A percentile compares a stretch with the other conserved stretches of the same genome.
Evolutionary conservation across 2,888 invertebrate genomes (phyloP).

Genomic region (Panzeria rudis): DNA sequence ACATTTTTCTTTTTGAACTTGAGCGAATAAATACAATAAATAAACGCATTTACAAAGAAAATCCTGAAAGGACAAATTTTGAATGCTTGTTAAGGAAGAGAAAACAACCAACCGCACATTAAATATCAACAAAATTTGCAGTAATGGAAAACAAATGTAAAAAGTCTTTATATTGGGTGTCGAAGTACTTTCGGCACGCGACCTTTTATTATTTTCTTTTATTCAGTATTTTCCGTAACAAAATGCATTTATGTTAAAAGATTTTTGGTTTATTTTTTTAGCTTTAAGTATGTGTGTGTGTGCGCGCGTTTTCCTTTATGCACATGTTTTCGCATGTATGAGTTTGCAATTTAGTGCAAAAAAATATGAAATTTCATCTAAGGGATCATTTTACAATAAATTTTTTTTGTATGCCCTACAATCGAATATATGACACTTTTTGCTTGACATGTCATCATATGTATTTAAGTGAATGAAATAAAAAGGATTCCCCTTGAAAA

Average conservation of each 20-base stretch:
- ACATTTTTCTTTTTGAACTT: constrained; percentile 1
- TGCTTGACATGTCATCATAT: background rate
- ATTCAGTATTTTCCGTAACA: background rate
- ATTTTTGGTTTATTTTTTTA: constrained; percentile 17
- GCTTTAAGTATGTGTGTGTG: background rate
- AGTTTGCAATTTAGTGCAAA: constrained; percentile 52
- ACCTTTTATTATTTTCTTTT: constrained; percentile 75
- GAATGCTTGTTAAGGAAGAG: constrained; percentile 18
- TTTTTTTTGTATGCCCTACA: constrained; percentile 8
- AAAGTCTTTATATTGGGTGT: constrained; percentile 82
- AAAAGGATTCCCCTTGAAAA: no score
- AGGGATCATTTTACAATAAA: constrained; percentile 44
- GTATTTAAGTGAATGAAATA: background rate
- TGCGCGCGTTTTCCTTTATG: background rate
- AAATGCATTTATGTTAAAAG: constrained; percentile 52
- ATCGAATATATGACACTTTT: background rate
- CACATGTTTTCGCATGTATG: constrained; percentile 10
- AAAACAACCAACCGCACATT: constrained; percentile 38
- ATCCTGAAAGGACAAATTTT: constrained; percentile 44
- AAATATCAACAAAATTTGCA: constrained; percentile 23
- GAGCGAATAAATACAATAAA: constrained; percentile 9
- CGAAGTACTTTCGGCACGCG: constrained; percentile 83
- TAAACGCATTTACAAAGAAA: constrained; percentile 46
- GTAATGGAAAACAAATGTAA: constrained; percentile 72
- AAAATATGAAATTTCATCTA: constrained; percentile 33